Conservation (phyloP, 2,113 vertebrate genomes). For the Strix aluco region DNA sequence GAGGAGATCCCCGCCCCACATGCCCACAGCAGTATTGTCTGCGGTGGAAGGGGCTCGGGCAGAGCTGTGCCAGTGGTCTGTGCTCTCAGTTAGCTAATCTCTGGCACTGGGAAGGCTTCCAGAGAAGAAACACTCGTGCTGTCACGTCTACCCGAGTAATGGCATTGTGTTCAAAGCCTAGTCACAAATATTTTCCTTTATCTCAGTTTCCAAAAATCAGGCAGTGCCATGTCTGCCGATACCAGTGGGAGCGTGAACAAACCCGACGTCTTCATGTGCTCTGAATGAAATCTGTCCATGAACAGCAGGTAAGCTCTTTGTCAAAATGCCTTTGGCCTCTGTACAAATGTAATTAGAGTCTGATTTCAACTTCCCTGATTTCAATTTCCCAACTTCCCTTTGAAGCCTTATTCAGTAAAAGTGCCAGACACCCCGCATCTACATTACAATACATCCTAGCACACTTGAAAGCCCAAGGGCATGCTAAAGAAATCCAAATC, state of each 20-base stretch:
- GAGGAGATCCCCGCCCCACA: background rate
- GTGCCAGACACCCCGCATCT: constrained; percentile 49
- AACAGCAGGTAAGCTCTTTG: background rate
- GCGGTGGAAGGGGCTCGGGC: background rate
- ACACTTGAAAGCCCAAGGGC: constrained; percentile 40
- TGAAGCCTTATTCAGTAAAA: constrained; percentile 40
- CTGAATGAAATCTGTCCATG: background rate
- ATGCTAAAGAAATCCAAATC: constrained; percentile 35
- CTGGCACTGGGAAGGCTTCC: background rate
- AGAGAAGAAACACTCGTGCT: background rate
- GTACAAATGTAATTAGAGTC: constrained; percentile 35
- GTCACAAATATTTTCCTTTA: background rate
- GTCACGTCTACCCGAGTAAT: background rate
- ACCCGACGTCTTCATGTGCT: rapidly evolving
- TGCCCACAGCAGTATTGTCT: background rate
- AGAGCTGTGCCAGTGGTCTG: background rate
- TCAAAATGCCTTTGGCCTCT: constrained; percentile 21
- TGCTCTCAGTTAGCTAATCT: background rate
- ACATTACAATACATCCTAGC: constrained; percentile 38
- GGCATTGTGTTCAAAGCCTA: background rate
- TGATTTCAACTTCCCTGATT: constrained; percentile 22
- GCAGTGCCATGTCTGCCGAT: background rate
- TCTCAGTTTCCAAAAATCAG: background rate
- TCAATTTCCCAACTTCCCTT: constrained; percentile 30
- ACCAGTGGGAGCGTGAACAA: background rate